Conservation (phyloP, 2,888 invertebrate species). For the Masnerella sp. region DNA sequence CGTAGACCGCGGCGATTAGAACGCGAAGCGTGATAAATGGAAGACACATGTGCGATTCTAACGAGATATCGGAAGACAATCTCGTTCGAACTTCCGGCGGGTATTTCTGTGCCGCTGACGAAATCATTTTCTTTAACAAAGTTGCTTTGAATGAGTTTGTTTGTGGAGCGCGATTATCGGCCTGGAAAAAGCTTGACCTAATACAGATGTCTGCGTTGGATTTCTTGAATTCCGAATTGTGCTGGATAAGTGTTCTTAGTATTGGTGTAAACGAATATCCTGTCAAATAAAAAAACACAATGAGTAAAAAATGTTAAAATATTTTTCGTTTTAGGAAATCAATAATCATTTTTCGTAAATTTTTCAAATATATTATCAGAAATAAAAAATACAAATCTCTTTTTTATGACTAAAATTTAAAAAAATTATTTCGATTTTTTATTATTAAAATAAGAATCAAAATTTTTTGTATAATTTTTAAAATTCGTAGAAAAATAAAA, state of each 20-base stretch:
- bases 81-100: conserved; percentile 52
- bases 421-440: too few species aligned
- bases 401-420: too few species aligned
- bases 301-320: too few species aligned
- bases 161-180: conserved; percentile 41
- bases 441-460: too few species aligned
- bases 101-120: conserved; percentile 53
- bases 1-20: conserved; percentile 51
- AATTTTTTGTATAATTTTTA: too few species aligned
- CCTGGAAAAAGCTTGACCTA: conserved; percentile 48
- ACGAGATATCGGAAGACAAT: conserved; percentile 58
- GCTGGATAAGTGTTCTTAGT: conserved; percentile 21
- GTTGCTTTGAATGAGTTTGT: conserved; percentile 52
- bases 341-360: too few species aligned
- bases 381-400: too few species aligned
- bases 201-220: conserved; percentile 46
- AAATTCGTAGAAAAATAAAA: too few species aligned
- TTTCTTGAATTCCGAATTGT: conserved; percentile 10
- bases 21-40: conserved; percentile 63
- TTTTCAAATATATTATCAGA: too few species aligned
- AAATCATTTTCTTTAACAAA: conserved; percentile 51
- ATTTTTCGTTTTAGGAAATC: too few species aligned
- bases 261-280: neutral
- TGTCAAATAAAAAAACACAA: too few species aligned
- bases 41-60: conserved; percentile 61